These are phyloP conservation scores for Ciconia boyciana DNA, from an alignment of 2,113 vertebrate species.

Conservation along the genomic window DNA sequence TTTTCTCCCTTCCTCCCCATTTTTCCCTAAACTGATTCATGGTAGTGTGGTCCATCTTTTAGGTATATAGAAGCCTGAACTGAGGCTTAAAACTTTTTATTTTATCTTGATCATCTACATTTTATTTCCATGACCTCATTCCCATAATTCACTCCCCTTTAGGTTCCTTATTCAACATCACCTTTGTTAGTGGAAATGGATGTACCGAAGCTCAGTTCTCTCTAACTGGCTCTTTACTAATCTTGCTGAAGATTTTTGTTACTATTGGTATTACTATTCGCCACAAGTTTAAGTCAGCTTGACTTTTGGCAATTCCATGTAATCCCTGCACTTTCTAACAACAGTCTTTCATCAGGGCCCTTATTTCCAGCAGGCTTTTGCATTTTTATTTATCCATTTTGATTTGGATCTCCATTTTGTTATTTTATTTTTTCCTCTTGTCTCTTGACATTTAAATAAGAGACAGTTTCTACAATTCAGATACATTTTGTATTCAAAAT, in stretches of 20 bases:
- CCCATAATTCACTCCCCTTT: neutral
- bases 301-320: neutral
- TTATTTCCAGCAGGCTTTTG: neutral
- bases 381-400: neutral
- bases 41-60: neutral
- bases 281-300: neutral
- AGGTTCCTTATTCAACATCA: neutral
- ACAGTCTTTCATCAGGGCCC: neutral
- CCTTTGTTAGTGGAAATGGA: neutral
- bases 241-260: neutral
- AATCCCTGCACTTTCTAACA: neutral
- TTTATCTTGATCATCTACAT: neutral
- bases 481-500: neutral
- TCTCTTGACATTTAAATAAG: neutral
- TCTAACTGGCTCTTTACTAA: neutral
- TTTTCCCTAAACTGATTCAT: neutral
- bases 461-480: neutral
- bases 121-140: neutral
- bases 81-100: neutral
- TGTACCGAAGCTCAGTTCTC: neutral
- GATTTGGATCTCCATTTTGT: neutral
- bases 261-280: neutral
- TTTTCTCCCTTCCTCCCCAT: neutral
- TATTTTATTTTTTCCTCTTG: neutral
- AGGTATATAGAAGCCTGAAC: neutral